These are phyloP conservation scores for Lophius piscatorius DNA, from an alignment of 2,113 vertebrate genomes.

Conservation along the genomic window DNA sequence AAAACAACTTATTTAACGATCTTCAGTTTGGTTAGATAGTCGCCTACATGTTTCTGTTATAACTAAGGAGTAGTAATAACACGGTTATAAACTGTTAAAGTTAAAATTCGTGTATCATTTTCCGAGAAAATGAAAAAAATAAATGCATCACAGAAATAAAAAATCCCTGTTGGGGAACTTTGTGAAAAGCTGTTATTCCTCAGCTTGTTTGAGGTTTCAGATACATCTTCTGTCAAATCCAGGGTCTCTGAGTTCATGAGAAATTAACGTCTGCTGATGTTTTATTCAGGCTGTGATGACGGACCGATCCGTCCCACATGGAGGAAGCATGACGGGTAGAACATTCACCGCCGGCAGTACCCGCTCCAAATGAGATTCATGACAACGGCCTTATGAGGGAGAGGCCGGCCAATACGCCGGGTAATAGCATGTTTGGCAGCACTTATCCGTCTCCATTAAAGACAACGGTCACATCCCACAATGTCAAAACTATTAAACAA, in stretches of 20 bases:
- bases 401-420: conserved; percentile 59
- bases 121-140: not conserved
- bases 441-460: conserved; percentile 66
- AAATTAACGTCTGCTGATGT: not conserved
- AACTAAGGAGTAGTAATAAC: conserved; percentile 10
- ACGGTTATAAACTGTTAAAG: not conserved
- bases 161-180: not conserved
- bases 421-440: conserved; percentile 60
- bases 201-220: not conserved
- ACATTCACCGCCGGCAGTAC: conserved; percentile 38
- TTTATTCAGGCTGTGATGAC: conserved; percentile 27
- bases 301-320: conserved; percentile 23
- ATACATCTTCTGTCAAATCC: not conserved
- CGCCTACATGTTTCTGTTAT: too few relatives aligned
- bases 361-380: conserved; percentile 69
- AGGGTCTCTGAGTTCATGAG: not conserved
- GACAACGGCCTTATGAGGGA: conserved; percentile 61
- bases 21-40: too few relatives aligned
- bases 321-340: conserved; percentile 22
- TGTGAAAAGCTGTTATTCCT: not conserved
- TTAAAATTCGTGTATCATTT: not conserved
- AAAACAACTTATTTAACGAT: too few relatives aligned
- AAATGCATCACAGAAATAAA: not conserved
- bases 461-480: conserved; percentile 65
- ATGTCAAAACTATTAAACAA: conserved; percentile 65